Evolutionary conservation across 2,113 vertebrate genomes (phyloP).

Genomic region (Chlorocebus sabaeus): DNA sequence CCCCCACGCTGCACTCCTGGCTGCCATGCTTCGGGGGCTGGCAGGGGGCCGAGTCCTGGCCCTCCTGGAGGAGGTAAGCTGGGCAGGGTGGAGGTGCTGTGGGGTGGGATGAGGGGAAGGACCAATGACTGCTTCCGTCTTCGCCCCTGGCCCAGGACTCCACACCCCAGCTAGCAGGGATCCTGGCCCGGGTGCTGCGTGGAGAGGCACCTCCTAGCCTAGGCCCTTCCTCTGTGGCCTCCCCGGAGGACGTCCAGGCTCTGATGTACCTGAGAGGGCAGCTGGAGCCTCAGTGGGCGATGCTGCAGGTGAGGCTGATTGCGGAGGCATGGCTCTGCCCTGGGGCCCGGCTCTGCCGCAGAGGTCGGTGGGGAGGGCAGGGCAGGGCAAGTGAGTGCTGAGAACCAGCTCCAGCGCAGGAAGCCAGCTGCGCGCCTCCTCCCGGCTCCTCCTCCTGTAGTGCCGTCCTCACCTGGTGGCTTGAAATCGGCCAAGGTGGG

Average conservation of each 20-base stretch:
- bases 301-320: slow-evolving; percentile 72
- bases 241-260: slow-evolving; percentile 69
- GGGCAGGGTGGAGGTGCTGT: neutral
- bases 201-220: slow-evolving; percentile 64
- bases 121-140: neutral
- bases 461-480: neutral
- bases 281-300: slow-evolving; percentile 80
- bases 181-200: slow-evolving; percentile 62
- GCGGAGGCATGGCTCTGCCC: neutral
- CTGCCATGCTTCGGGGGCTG: slow-evolving; percentile 85
- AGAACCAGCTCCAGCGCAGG: neutral
- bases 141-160: slow-evolving; percentile 69
- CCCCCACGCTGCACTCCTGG: slow-evolving; percentile 85
- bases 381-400: too few species aligned
- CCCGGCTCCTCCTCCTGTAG: neutral
- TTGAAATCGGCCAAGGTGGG: neutral
- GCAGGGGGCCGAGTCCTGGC: slow-evolving; percentile 86
- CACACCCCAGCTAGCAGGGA: slow-evolving; percentile 61
- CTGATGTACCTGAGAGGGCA: slow-evolving; percentile 69
- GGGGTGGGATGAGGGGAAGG: neutral
- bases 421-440: neutral
- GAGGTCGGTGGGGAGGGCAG: too few species aligned
- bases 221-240: slow-evolving; percentile 73
- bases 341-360: too few species aligned
- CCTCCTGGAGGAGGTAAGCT: slow-evolving; percentile 87